Conservation (phyloP, 2,113 vertebrate species). For the Vanacampus margaritifer region DNA sequence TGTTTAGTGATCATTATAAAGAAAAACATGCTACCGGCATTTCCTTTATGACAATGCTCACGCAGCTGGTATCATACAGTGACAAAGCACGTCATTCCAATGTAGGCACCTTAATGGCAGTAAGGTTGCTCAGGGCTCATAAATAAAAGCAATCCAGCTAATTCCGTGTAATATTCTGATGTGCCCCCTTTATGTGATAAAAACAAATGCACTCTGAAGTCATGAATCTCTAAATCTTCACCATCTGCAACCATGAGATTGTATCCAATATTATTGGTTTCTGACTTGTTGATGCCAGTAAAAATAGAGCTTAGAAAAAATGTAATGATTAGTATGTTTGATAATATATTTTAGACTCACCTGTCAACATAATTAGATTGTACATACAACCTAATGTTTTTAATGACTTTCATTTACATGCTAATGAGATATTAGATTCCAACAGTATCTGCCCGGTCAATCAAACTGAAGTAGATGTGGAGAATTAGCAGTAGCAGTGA, state of each 20-base stretch:
- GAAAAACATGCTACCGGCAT: constrained; percentile 21
- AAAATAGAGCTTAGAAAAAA: too few relatives aligned
- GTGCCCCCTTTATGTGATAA: constrained; percentile 15
- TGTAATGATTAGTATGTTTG: constrained; percentile 11
- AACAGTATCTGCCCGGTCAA: constrained; percentile 20
- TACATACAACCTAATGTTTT: constrained; percentile 22
- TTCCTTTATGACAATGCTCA: constrained; percentile 29
- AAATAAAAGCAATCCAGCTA: constrained; percentile 26
- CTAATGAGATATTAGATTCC: constrained; percentile 12
- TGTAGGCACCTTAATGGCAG: constrained; percentile 14
- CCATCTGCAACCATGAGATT: constrained; percentile 25
- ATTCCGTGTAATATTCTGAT: constrained; percentile 30
- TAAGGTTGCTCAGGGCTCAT: constrained; percentile 24
- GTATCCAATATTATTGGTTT: constrained; percentile 14
- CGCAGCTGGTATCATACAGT: constrained; percentile 3
- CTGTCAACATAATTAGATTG: constrained; percentile 33
- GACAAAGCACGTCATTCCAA: constrained; percentile 20
- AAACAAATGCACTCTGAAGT: constrained; percentile 37
- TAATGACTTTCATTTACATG: constrained; percentile 40
- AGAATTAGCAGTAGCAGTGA: constrained; percentile 21
- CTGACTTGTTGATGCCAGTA: constrained; percentile 19
- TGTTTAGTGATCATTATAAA: constrained; percentile 29
- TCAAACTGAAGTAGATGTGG: constrained; percentile 1
- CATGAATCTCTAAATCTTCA: constrained; percentile 34
- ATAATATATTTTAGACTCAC: constrained; percentile 25